These are phyloP conservation scores for Cheilosia soror DNA, from an alignment of 2,888 invertebrate genomes.

Conservation along the genomic window DNA sequence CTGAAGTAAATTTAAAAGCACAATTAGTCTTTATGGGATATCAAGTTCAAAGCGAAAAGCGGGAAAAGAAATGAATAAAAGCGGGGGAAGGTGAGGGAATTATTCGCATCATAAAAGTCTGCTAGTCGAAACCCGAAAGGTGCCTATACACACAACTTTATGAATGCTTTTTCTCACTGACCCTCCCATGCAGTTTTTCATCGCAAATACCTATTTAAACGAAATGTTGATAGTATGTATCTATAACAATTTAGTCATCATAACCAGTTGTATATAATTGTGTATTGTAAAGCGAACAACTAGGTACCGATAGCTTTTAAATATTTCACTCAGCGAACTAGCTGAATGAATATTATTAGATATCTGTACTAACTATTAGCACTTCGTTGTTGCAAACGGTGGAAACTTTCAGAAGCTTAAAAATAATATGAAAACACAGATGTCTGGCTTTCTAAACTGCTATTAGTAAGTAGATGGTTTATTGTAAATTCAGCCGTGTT, in stretches of 20 bases:
- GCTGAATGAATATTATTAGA: no score
- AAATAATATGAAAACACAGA: no score
- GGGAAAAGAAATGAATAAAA: slow-evolving; percentile 1
- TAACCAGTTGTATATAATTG: no score
- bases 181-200: slow-evolving; percentile 21
- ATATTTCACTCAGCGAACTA: no score
- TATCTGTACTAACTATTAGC: no score
- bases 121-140: background rate
- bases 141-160: background rate
- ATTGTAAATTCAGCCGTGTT: no score
- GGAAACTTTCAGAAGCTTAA: no score
- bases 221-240: background rate
- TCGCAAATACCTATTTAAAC: background rate
- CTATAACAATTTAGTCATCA: background rate
- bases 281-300: no score
- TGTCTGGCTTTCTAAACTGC: no score
- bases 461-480: no score
- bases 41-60: slow-evolving; percentile 25
- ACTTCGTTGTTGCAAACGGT: no score
- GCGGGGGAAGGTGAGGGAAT: background rate
- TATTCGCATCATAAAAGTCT: background rate
- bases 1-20: slow-evolving; percentile 41
- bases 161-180: slow-evolving; percentile 31
- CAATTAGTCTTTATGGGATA: slow-evolving; percentile 36
- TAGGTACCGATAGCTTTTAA: no score